phyloP scores from a whole-genome alignment of 2,113 vertebrate genomes.

The Bothrops jararaca region DNA sequence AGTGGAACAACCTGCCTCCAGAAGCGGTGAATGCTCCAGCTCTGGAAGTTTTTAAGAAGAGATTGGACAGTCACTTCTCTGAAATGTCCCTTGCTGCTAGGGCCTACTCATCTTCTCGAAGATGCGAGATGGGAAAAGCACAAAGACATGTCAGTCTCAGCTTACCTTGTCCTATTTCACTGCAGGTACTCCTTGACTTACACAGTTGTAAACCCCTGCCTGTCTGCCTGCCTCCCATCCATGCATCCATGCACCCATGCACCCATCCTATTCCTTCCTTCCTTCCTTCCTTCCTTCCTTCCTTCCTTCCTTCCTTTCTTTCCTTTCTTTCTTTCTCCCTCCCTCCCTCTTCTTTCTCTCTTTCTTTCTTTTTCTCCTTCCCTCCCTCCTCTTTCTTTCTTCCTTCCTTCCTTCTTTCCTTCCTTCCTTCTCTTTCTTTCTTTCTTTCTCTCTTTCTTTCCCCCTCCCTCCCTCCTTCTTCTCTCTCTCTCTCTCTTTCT shows the following conservation, averaged over 20 bases:
- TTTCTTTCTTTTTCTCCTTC: fast-evolving
- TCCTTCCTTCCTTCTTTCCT: fast-evolving
- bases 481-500: fast-evolving
- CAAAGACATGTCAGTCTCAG: neutral
- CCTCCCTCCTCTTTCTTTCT: no score
- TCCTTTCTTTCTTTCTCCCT: no score
- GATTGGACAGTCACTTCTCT: no score
- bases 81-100: neutral
- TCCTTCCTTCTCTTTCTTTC: fast-evolving
- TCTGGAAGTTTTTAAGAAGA: no score
- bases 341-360: fast-evolving
- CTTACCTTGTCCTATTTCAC: neutral
- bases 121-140: neutral
- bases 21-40: no score
- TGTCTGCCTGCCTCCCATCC: no score
- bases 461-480: fast-evolving
- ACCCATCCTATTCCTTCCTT: no score
- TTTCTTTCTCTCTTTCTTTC: neutral
- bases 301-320: fast-evolving
- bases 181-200: no score
- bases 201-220: no score
- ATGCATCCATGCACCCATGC: no score
- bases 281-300: no score
- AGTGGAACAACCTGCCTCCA: no score
- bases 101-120: neutral